Evolutionary conservation across 1,140 invertebrate species (phyloP).

Genomic region (Drosophila insularis): DNA sequence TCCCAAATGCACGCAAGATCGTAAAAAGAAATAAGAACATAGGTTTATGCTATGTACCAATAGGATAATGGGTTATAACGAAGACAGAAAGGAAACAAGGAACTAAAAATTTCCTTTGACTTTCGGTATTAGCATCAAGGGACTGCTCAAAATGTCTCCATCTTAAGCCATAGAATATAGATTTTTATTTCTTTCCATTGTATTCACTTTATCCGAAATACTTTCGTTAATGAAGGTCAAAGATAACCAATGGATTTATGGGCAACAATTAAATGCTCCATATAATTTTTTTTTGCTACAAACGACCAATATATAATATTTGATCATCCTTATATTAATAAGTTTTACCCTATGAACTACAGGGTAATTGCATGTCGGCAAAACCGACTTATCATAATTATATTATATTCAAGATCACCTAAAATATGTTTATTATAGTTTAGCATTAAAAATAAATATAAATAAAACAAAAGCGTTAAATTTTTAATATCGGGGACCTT

Average conservation of each 20-base stretch:
- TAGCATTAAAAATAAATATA: background rate
- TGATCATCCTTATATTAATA: background rate
- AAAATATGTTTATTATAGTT: background rate
- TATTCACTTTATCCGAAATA: no score
- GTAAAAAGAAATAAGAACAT: constrained; percentile 90
- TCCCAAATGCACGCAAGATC: constrained; percentile 94
- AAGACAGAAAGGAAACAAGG: constrained; percentile 13
- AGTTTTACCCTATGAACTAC: background rate
- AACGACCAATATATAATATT: no score
- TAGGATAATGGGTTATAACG: constrained; percentile 5
- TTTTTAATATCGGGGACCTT: no score
- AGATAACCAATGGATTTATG: no score
- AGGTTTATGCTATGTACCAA: constrained; percentile 6
- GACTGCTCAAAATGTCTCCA: no score
- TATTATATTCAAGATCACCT: background rate
- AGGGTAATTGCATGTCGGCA: background rate
- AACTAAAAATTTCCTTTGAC: no score
- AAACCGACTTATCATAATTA: background rate
- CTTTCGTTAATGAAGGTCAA: no score
- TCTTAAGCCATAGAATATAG: no score
- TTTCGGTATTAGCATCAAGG: background rate
- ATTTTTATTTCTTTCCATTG: no score
- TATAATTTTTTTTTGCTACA: no score
- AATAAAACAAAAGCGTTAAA: background rate
- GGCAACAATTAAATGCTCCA: no score